Evolutionary conservation across 2,797 vertebrate species (phyloP).

Genomic region (Sebastiscus tertius): DNA sequence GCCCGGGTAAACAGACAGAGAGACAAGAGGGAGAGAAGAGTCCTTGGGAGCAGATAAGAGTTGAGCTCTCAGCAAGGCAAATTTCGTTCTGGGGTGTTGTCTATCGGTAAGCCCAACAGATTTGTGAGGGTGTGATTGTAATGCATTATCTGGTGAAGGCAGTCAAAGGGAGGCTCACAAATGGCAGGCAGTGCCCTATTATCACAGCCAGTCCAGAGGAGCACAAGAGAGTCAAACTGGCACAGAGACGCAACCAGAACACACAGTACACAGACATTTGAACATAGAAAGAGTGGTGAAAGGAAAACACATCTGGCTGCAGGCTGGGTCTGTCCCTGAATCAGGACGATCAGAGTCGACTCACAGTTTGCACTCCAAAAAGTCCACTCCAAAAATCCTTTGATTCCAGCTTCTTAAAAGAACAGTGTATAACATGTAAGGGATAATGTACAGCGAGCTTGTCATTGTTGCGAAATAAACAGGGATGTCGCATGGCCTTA

Average conservation of each 20-base stretch:
- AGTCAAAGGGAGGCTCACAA: constrained; percentile 61
- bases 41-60: constrained; percentile 51
- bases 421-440: too few species aligned
- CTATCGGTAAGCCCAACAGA: constrained; percentile 45
- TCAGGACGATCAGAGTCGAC: not conserved
- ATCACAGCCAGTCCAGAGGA: constrained; percentile 53
- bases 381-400: not conserved
- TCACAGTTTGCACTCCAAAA: not conserved
- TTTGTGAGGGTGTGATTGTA: constrained; percentile 59
- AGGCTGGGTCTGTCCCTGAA: not conserved
- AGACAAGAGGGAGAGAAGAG: constrained; percentile 26
- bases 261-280: constrained; percentile 20
- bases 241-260: not conserved
- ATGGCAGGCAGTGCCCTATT: constrained; percentile 39
- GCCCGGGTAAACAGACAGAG: constrained; percentile 24
- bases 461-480: fast-evolving
- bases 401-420: too few species aligned
- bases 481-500: too few species aligned
- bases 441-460: too few species aligned
- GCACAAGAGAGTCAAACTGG: constrained; percentile 44
- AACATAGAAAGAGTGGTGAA: not conserved
- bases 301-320: constrained; percentile 9
- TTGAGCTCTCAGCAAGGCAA: constrained; percentile 47
- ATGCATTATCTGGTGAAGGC: constrained; percentile 57
- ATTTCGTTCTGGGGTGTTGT: constrained; percentile 30